Evolutionary conservation across 2,113 vertebrate genomes (phyloP), one percentile per base, ranked within the genome.

Genomic region (Colossoma macropomum): DNA sequence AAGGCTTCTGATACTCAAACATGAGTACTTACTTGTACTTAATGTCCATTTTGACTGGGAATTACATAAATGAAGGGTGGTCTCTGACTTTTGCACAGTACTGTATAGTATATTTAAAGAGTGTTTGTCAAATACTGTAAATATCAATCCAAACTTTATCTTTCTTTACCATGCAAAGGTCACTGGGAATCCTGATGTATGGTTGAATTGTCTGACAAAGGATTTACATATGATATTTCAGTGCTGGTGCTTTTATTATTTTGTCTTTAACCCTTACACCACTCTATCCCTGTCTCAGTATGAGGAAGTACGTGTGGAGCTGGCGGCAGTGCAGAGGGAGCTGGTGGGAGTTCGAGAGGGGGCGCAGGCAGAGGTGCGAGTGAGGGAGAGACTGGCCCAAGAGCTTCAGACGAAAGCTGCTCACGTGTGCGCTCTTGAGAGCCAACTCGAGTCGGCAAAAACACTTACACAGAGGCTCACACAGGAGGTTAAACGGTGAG

Each of bases 401-500:
- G 95, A 96, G 9, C 88, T 95, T 62, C 94, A 95, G 86, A 90
- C 89, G 50, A 95, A 92, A 72, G 93, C 92, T 71, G 92, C 90
- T 27, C 93, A 94, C 81, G 89, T 94, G 30, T 93, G 92, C 85
- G 89, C 91, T 13, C 89, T 95, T 19, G 93, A 96, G 86, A 94
- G 94, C 25, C 95, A 96, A 86, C 89, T 95, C 23, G 92, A 92
- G 9, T 80, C 93, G 23, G 73, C 94, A 12, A 91, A 85, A 71
- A 91, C 87, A 5, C 86, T 88, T 8, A 90, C 89, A 59, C 92
- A 91, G 69, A 92, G 90, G 48, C 92, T 95, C 75, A 89, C 91
- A 9, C 92, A 93, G 84, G 94, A 95, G 69, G 72, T 96, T 45
- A 95, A 94, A 90, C 91, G 94, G 95, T 95, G 59, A 82, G 88